These are phyloP conservation scores for Gambusia affinis DNA, from an alignment of 2,113 vertebrate species.

Conservation along the genomic window DNA sequence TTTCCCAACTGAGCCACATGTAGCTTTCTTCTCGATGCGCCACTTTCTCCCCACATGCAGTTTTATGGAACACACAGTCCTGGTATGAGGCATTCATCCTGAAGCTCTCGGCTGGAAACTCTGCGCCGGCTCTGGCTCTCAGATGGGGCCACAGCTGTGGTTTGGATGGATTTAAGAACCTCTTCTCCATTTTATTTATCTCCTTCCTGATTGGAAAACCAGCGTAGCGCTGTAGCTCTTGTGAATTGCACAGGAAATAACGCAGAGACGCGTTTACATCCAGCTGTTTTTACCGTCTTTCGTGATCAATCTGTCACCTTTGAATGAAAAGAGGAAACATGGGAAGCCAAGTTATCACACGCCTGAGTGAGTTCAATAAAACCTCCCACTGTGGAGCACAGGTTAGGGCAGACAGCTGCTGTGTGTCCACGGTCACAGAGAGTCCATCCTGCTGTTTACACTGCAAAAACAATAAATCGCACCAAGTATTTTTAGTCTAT, in stretches of 20 bases:
- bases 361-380: constrained; percentile 9
- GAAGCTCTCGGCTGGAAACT: constrained; percentile 9
- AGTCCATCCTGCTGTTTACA: constrained; percentile 10
- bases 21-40: neutral
- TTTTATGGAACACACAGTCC: neutral
- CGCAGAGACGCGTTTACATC: neutral
- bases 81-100: constrained; percentile 10
- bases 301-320: constrained; percentile 27
- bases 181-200: neutral
- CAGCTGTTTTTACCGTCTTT: neutral
- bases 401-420: constrained; percentile 36
- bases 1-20: neutral
- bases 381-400: neutral
- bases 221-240: neutral
- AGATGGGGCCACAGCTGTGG: constrained; percentile 26
- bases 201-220: neutral
- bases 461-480: no score
- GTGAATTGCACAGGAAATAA: neutral
- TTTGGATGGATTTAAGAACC: constrained; percentile 6
- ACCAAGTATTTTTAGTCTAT: no score
- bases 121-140: constrained; percentile 8
- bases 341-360: constrained; percentile 19
- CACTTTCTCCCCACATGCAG: neutral
- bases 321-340: constrained; percentile 5
- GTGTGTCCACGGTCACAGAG: neutral